phyloP scores from a whole-genome alignment of 2,888 invertebrate species.

The Eupsilia transversa region DNA sequence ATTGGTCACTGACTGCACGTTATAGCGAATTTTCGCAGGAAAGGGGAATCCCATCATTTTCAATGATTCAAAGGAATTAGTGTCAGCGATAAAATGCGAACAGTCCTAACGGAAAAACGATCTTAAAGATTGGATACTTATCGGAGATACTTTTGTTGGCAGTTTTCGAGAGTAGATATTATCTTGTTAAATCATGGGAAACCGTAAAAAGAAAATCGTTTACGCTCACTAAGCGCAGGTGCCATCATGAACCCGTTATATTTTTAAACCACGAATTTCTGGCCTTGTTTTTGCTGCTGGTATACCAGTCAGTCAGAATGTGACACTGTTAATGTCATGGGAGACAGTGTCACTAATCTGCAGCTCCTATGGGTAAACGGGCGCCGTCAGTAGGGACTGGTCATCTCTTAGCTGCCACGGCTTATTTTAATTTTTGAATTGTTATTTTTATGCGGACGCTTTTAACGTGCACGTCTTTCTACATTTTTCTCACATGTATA shows the following conservation, averaged over 20 bases:
- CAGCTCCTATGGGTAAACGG: neutral
- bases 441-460: no score
- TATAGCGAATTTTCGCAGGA: conserved; percentile 21
- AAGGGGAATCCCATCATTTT: neutral
- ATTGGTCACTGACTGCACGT: conserved; percentile 39
- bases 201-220: neutral
- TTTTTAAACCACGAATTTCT: neutral
- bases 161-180: neutral
- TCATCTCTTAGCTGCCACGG: no score
- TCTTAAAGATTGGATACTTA: conserved; percentile 4
- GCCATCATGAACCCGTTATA: neutral
- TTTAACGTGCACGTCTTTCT: no score
- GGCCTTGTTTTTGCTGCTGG: neutral
- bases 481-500: no score
- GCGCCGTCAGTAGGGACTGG: no score
- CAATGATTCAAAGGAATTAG: conserved; percentile 31
- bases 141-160: neutral
- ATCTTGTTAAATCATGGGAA: neutral
- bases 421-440: no score
- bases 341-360: neutral
- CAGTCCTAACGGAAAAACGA: conserved; percentile 2
- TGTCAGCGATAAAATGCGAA: conserved; percentile 33
- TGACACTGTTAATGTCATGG: neutral
- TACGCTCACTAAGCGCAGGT: no score
- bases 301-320: neutral